Evolutionary conservation across 2,797 vertebrate genomes (phyloP).

Genomic region (Hyperoplus lanceolatus): DNA sequence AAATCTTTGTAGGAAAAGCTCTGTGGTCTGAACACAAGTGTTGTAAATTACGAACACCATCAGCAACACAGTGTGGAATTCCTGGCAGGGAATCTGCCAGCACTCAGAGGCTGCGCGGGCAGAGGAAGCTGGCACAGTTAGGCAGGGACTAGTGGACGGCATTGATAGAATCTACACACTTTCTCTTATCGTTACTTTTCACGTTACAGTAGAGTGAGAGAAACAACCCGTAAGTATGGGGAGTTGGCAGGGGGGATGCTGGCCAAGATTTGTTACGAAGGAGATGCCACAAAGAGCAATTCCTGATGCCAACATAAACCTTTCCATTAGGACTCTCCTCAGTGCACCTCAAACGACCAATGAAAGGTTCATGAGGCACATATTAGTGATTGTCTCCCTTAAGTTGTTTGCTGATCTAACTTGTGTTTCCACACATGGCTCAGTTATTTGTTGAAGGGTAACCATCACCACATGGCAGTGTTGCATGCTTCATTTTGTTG

Average conservation of each 20-base stretch:
- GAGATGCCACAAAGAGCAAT: neutral
- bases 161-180: conserved; percentile 12
- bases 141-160: neutral
- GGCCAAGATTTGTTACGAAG: neutral
- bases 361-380: neutral
- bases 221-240: neutral
- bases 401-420: neutral
- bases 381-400: neutral
- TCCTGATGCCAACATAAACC: conserved; percentile 4
- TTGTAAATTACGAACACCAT: conserved; percentile 85
- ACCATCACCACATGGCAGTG: neutral
- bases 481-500: neutral
- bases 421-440: neutral
- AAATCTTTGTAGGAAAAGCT: conserved; percentile 78
- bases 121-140: conserved; percentile 54
- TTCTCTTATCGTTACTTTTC: conserved; percentile 20
- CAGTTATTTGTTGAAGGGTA: neutral
- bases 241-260: neutral
- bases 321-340: neutral
- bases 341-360: neutral
- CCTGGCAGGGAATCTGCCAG: conserved; percentile 65
- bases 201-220: conserved; percentile 4
- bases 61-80: conserved; percentile 71
- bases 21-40: conserved; percentile 81
- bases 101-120: conserved; percentile 47